Evolutionary conservation across 2,888 invertebrate species (phyloP), one percentile per base, ranked within the genome.

Genomic region (Lobophora halterata): DNA sequence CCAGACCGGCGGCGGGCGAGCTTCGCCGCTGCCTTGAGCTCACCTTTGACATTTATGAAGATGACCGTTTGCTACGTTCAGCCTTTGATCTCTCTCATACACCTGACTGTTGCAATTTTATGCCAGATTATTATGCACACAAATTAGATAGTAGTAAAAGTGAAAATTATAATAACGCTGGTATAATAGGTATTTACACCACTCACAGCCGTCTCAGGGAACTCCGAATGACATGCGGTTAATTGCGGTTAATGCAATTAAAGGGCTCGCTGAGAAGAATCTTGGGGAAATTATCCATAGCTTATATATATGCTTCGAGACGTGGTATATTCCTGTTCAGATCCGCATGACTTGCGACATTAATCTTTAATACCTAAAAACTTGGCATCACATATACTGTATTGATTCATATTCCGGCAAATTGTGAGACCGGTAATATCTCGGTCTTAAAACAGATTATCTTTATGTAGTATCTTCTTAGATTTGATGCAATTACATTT

Each of bases 31-130:
- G 48, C 46, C 51, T 56, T 52, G 56, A 49, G 44, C 35, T 61
- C 69, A 83, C 79, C 81, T 74, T 61, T 79, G 81, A 65, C 79
- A 82, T 82, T 83, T 79, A 49, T 57, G 67, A 66, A 73, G 79
- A 83, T 75, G 79, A 72, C 79, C 76, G 71, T 67, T 73, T 69
- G 68, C 68, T 62, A 61, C 58, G 57, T 62, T 56, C 67, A 75
- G 74, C 71, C 76, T 79, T 72, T 82, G 76, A 80, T 81, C 79
- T 78, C 65, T 64, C 65, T 67, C 58, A 52, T 58, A 64, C 61
- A 60, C 58, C 52, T 59, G 57, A 64, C 72, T 74, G 63, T 70
- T 72, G 77, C 67, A 76, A 77, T 76, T 78, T 78, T 73, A 78
- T 75, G 70, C 70, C 58, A 72, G 65, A 75, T 77, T 75, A 73